Evolutionary conservation across 2,113 vertebrate species (phyloP).

Genomic region (Bubo blakistoni): DNA sequence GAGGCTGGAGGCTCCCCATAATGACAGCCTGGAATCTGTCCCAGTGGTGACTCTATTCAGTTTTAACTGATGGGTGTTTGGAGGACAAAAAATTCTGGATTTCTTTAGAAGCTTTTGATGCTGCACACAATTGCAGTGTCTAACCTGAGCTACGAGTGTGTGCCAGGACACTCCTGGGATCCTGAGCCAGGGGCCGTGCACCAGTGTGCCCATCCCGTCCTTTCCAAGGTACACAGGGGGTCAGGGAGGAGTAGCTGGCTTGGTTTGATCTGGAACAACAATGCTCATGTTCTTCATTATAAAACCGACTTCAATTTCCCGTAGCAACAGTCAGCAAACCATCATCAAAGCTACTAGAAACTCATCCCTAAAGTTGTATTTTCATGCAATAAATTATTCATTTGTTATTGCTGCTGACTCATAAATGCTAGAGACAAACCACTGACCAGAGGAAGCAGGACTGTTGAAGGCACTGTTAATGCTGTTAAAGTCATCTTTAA

Average conservation of each 20-base stretch:
- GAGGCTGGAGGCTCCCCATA: background rate
- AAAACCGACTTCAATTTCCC: background rate
- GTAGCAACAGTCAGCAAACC: background rate
- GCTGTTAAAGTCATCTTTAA: background rate
- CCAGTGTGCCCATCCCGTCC: background rate
- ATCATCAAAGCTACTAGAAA: background rate
- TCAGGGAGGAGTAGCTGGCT: background rate
- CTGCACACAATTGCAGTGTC: accelerated
- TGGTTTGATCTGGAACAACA: background rate
- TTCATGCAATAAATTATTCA: background rate
- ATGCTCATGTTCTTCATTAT: background rate
- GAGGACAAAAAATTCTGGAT: background rate
- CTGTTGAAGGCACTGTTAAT: background rate
- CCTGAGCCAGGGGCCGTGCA: background rate
- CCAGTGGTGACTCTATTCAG: background rate
- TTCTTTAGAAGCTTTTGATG: background rate
- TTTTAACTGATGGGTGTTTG: background rate
- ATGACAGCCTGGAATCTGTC: background rate
- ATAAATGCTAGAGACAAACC: background rate
- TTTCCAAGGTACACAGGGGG: background rate
- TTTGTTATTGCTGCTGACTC: background rate
- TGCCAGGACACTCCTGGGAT: background rate
- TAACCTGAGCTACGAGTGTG: background rate
- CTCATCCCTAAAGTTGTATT: background rate
- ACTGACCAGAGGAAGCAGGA: background rate